Conservation (phyloP, 2,888 invertebrate genomes). For the Pomacea canaliculata region DNA sequence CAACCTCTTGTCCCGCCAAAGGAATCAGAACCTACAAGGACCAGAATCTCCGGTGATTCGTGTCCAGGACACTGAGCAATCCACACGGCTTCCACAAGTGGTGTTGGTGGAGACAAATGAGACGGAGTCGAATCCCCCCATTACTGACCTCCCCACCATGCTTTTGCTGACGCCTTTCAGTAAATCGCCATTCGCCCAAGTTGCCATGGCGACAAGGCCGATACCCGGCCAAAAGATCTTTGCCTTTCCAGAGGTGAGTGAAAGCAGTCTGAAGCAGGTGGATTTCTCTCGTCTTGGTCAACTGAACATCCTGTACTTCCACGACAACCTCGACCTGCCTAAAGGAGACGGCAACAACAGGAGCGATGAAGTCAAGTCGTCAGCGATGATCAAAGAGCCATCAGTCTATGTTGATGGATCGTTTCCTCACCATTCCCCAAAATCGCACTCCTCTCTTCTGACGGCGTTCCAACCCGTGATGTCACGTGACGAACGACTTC, state of each 20-base stretch:
- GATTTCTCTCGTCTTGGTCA: constrained; percentile 15
- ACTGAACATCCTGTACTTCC: constrained; percentile 17
- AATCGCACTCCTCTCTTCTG: background rate
- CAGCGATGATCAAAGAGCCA: background rate
- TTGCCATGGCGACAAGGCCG: too few relatives aligned
- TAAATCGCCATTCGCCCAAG: too few relatives aligned
- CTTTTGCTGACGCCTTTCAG: too few relatives aligned
- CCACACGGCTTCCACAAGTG: too few relatives aligned
- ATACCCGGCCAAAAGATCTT: background rate
- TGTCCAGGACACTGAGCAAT: too few relatives aligned
- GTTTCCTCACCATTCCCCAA: background rate
- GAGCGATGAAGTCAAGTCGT: background rate
- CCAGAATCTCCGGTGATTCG: too few relatives aligned
- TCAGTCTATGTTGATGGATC: background rate
- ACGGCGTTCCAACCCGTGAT: constrained; percentile 32
- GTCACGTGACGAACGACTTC: constrained; percentile 23
- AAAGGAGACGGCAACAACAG: too few relatives aligned
- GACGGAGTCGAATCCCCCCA: too few relatives aligned
- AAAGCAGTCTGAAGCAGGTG: background rate
- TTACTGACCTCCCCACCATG: too few relatives aligned
- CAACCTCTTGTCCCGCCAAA: too few relatives aligned
- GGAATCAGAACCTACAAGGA: too few relatives aligned
- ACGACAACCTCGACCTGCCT: background rate
- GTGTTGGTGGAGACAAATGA: too few relatives aligned
- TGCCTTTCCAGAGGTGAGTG: constrained; percentile 19